These are phyloP conservation scores for Aleiodes alternator DNA, from an alignment of 2,888 invertebrate genomes.

Conservation along the genomic window DNA sequence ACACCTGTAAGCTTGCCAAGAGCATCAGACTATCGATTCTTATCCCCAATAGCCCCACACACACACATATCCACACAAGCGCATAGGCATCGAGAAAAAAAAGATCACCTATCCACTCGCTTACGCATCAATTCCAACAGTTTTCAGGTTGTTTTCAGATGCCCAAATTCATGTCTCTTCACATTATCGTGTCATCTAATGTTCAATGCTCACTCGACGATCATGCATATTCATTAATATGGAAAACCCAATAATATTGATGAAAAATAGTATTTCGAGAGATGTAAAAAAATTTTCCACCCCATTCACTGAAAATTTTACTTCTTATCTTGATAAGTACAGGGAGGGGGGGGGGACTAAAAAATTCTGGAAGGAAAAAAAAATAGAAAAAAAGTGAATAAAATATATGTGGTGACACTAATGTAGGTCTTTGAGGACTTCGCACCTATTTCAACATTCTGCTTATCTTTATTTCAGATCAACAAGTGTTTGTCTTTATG, in stretches of 20 bases:
- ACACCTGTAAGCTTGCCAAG: conserved; percentile 54
- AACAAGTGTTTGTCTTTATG: conserved; percentile 46
- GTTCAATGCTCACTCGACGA: neutral
- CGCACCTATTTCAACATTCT: conserved; percentile 58
- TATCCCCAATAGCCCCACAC: conserved; percentile 26
- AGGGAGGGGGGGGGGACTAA: neutral
- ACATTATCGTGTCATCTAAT: neutral
- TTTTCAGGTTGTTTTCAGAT: no score
- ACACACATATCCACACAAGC: neutral
- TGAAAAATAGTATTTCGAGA: neutral
- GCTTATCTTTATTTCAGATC: conserved; percentile 54
- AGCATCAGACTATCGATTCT: conserved; percentile 54
- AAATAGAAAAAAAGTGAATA: conserved; percentile 5
- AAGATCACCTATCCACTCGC: neutral
- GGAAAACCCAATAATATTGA: neutral
- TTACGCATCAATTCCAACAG: conserved; percentile 12
- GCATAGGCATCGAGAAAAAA: neutral
- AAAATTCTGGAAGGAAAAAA: neutral
- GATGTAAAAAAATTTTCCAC: conserved; percentile 1
- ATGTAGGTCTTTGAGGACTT: conserved; percentile 42
- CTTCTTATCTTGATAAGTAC: conserved; percentile 49
- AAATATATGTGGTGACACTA: conserved; percentile 4
- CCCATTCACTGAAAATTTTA: conserved; percentile 15
- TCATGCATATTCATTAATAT: conserved; percentile 18
- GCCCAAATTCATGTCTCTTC: neutral